Percentiles rank a stretch among this genome's conserved stretches.
These are phyloP conservation scores for Hirtodrosophila alboralis DNA, from an alignment of 2,888 invertebrate species.

Conservation along the genomic window DNA sequence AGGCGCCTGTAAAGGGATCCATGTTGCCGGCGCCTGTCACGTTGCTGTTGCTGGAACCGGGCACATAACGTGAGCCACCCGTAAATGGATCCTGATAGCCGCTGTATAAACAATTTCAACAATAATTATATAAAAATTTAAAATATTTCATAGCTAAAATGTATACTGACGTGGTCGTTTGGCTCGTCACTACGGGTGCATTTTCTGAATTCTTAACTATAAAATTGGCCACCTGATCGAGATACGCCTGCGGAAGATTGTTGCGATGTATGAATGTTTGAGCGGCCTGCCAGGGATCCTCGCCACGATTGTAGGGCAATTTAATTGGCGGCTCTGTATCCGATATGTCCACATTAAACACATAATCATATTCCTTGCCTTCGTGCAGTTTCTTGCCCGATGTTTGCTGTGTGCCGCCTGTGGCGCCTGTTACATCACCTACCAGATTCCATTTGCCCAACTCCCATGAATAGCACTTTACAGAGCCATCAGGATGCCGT, in stretches of 20 bases:
- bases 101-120: conserved; percentile 53
- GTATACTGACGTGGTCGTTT: conserved; percentile 46
- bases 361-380: conserved; percentile 97
- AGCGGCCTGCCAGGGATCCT: conserved; percentile 97
- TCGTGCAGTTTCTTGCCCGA: conserved; percentile 92
- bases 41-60: conserved; percentile 83
- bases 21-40: conserved; percentile 83
- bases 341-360: conserved; percentile 97
- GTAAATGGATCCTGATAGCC: conserved; percentile 89
- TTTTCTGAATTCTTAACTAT: conserved; percentile 90
- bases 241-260: conserved; percentile 92
- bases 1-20: conserved; percentile 89
- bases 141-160: neutral
- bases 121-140: neutral
- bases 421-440: conserved; percentile 94
- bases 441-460: conserved; percentile 91
- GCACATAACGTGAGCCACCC: conserved; percentile 88
- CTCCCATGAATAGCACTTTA: conserved; percentile 93
- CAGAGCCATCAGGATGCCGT: conserved; percentile 88
- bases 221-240: conserved; percentile 97
- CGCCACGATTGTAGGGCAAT: conserved; percentile 94
- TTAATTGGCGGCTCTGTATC: conserved; percentile 95
- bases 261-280: conserved; percentile 95
- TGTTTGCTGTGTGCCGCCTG: conserved; percentile 87
- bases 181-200: conserved; percentile 28